These are phyloP conservation scores for Alentia gelatinosa DNA, from an alignment of 2,888 invertebrate genomes.

Conservation along the genomic window DNA sequence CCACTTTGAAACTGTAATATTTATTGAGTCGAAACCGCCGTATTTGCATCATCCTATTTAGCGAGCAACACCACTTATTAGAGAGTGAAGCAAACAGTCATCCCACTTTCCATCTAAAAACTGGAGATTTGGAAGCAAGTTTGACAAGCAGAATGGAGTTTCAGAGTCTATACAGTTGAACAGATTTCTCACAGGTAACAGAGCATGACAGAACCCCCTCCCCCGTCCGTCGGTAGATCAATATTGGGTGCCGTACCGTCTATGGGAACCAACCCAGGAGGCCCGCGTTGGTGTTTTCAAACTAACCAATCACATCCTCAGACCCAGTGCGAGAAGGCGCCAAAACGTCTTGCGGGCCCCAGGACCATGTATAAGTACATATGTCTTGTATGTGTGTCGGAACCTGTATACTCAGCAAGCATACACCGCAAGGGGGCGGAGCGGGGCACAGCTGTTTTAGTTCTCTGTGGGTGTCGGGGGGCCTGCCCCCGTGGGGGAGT, in stretches of 20 bases:
- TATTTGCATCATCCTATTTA: too few species aligned
- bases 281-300: neutral
- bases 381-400: neutral
- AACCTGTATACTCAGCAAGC: neutral
- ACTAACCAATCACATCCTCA: neutral
- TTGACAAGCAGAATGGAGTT: too few species aligned
- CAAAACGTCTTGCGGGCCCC: neutral
- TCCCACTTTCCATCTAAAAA: too few species aligned
- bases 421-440: neutral
- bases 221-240: neutral
- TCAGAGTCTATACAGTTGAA: too few species aligned
- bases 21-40: too few species aligned
- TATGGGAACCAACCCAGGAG: neutral
- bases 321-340: neutral
- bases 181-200: neutral
- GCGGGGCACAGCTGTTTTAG: slow-evolving; percentile 1
- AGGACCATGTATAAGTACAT: neutral
- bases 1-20: too few species aligned
- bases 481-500: neutral
- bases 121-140: too few species aligned
- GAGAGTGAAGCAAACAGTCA: too few species aligned
- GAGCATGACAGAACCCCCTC: neutral
- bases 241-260: neutral
- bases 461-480: slow-evolving; percentile 7
- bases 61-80: too few species aligned